phyloP scores from a whole-genome alignment of 2,888 invertebrate genomes.

The Liodrosophila aerea region DNA sequence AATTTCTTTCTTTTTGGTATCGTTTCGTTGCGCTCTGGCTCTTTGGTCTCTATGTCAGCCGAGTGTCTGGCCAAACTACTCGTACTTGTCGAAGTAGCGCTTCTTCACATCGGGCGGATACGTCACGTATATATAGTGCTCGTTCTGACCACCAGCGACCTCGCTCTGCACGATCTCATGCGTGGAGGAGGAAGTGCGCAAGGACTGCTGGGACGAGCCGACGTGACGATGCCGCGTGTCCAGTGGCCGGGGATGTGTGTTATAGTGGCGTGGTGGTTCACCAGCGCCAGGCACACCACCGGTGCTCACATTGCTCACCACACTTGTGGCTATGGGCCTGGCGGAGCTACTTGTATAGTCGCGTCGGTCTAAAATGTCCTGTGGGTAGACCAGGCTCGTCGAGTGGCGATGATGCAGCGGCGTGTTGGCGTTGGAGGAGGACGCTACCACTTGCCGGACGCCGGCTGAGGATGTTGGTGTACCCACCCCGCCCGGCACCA shows the following conservation, averaged over 20 bases:
- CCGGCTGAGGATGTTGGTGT: conserved; percentile 61
- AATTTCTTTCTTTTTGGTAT: conserved; percentile 42
- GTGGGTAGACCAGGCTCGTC: conserved; percentile 80
- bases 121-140: conserved; percentile 93
- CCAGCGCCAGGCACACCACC: conserved; percentile 27
- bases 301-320: conserved; percentile 58
- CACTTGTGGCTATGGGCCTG: conserved; percentile 72
- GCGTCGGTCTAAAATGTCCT: conserved; percentile 82
- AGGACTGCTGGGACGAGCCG: conserved; percentile 78
- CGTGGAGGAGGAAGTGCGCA: conserved; percentile 79
- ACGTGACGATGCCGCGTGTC: conserved; percentile 77
- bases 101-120: conserved; percentile 94
- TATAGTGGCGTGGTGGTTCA: conserved; percentile 68
- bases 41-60: conserved; percentile 24
- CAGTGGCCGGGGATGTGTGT: conserved; percentile 76
- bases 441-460: conserved; percentile 65
- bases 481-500: conserved; percentile 45
- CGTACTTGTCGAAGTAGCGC: conserved; percentile 87
- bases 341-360: conserved; percentile 76
- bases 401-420: conserved; percentile 74
- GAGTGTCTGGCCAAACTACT: conserved; percentile 50
- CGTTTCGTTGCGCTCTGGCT: conserved; percentile 34
- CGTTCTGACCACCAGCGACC: conserved; percentile 84
- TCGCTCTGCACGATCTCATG: conserved; percentile 83
- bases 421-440: conserved; percentile 72